These are phyloP conservation scores for Penaeus chinensis DNA, from an alignment of 1,140 invertebrate species.

Conservation along the genomic window DNA sequence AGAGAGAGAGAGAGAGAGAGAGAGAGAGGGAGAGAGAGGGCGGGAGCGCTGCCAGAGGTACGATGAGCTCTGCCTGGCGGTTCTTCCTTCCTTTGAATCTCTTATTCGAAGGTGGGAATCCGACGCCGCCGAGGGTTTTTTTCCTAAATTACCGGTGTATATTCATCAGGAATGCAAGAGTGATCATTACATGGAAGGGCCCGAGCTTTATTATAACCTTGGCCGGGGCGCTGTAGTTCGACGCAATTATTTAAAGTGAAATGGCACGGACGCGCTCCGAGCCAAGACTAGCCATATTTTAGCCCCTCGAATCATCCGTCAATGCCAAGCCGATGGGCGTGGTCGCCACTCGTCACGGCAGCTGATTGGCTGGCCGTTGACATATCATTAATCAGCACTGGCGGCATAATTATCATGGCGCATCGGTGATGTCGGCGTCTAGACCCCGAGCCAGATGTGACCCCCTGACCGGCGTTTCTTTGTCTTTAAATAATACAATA, in stretches of 20 bases:
- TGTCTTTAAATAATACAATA: conserved; percentile 36
- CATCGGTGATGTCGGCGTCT: conserved; percentile 45
- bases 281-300: conserved; percentile 59
- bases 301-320: conserved; percentile 57
- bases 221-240: conserved; percentile 55
- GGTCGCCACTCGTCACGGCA: conserved; percentile 59
- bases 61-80: too few relatives aligned
- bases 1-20: conserved; percentile 22
- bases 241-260: conserved; percentile 60
- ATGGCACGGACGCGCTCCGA: conserved; percentile 49
- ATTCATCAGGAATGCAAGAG: conserved; percentile 61
- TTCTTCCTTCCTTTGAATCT: too few relatives aligned
- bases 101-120: not conserved
- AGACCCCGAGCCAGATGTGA: conserved; percentile 45
- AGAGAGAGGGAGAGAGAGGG: not conserved
- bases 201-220: conserved; percentile 56
- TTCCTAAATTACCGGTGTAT: conserved; percentile 48
- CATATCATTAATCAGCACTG: conserved; percentile 57
- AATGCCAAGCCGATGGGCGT: conserved; percentile 60
- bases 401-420: conserved; percentile 61
- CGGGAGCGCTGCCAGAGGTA: too few relatives aligned
- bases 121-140: not conserved
- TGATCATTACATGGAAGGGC: conserved; percentile 58
- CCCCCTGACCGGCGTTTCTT: conserved; percentile 39
- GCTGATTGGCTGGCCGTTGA: conserved; percentile 60